These are phyloP conservation scores for Tipula helvola DNA, from an alignment of 2,888 invertebrate species.

Conservation along the genomic window DNA sequence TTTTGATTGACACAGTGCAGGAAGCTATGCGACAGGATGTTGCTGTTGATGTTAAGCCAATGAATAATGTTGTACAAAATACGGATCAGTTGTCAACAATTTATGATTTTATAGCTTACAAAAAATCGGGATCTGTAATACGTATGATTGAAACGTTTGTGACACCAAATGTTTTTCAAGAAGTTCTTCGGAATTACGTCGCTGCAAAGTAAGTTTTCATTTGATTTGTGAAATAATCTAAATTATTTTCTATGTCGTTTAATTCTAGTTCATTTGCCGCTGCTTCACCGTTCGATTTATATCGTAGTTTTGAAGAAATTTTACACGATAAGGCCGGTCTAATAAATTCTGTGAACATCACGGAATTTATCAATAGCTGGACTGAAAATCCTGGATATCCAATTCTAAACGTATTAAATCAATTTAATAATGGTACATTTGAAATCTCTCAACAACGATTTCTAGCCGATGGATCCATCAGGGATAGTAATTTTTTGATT, in stretches of 20 bases:
- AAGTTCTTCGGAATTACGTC: constrained; percentile 40
- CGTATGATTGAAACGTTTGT: constrained; percentile 58
- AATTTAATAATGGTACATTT: neutral
- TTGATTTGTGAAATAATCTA: neutral
- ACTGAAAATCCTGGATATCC: constrained; percentile 43
- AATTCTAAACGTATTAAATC: neutral
- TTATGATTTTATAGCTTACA: constrained; percentile 48
- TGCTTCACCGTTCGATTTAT: constrained; percentile 25
- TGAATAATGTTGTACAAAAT: constrained; percentile 40
- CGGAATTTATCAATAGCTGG: constrained; percentile 42
- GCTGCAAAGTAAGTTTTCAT: constrained; percentile 25
- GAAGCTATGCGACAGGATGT: constrained; percentile 21
- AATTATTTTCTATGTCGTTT: neutral
- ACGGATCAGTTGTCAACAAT: constrained; percentile 40
- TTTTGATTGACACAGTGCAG: constrained; percentile 32
- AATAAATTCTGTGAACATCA: constrained; percentile 36
- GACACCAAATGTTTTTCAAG: constrained; percentile 39
- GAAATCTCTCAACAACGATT: neutral
- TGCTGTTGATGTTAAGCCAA: constrained; percentile 35
- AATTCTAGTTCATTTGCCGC: constrained; percentile 18
- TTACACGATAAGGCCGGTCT: neutral
- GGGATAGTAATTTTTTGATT: neutral
- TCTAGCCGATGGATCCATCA: neutral
- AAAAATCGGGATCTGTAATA: constrained; percentile 46
- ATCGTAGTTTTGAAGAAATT: constrained; percentile 25